Base-by-base conservation (phyloP, 2,113 vertebrate genomes). In the Sakesphorus luctuosus region DNA sequence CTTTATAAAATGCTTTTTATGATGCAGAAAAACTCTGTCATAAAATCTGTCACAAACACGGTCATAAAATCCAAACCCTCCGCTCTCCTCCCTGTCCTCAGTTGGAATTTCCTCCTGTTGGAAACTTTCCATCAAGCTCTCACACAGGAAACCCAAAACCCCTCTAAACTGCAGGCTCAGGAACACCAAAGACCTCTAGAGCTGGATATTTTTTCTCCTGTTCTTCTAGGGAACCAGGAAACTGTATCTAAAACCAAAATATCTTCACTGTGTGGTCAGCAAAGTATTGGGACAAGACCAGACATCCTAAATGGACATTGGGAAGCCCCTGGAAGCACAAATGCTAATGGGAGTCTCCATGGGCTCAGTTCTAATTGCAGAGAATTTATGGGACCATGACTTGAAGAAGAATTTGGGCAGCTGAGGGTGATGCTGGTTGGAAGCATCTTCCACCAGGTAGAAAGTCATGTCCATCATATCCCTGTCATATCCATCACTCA, bases 21-120 rank as follows among this genome's bases (percentile, higher is more conserved):
- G 68, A 74, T 75, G 76, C 65, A 93, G 61, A 92, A 93, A 89
- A 93, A n/a, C 65, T 46, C n/a, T 53, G 55, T 44, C 80, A 75
- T 90, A 93, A 96, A 96, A 86, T 13, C 84, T 87, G 86, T 72
- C 86, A 90, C 95, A 96, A 97, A 90, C 80, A 81, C 0, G n/a
- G 76, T 20, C 89, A 63, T 95, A 93, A 96, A 94, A 90, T 44
- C 86, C 76, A 90, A 87, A 15, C 63, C 52, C 26, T 18, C 1
- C 2, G 31, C 76, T 92, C 76, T 81, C 43, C 83, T 94, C 90
- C 72, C 75, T 63, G 31, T 92, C 85, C 83, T 71, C 24, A 17
- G 61, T 0, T 90, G 90, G 95, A 94, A 94, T 93, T 96, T 90
- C 93, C 93, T 95, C 84, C 82, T 67, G 50, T 31, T 94, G 92